Evolutionary conservation across 2,888 invertebrate species (phyloP).

Genomic region (Boloria selene): DNA sequence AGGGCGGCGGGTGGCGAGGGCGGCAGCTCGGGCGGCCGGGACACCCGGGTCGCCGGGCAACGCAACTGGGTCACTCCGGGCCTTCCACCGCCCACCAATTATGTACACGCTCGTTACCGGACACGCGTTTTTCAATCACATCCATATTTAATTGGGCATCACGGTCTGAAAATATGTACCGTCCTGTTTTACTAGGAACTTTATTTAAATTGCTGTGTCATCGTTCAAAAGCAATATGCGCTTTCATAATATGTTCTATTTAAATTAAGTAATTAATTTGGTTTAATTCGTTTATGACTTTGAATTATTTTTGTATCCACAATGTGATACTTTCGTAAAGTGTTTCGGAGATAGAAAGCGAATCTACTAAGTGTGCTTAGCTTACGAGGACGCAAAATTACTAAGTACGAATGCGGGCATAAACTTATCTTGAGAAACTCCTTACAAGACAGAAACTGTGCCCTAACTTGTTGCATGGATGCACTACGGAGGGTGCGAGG

Average conservation of each 20-base stretch:
- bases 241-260: slow-evolving; percentile 27
- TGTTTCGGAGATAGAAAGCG: slow-evolving; percentile 6
- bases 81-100: slow-evolving; percentile 78
- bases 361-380: background rate
- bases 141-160: slow-evolving; percentile 83
- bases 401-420: slow-evolving; percentile 42
- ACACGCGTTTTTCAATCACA: slow-evolving; percentile 83
- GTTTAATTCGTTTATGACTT: background rate
- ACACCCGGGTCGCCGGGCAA: slow-evolving; percentile 76
- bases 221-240: slow-evolving; percentile 36
- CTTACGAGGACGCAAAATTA: slow-evolving; percentile 15
- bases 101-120: slow-evolving; percentile 83
- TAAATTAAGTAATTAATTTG: slow-evolving; percentile 22
- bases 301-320: background rate
- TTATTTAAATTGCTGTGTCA: slow-evolving; percentile 46
- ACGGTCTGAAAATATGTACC: slow-evolving; percentile 78
- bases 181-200: slow-evolving; percentile 70
- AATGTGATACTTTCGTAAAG: background rate
- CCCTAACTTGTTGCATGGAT: slow-evolving; percentile 81
- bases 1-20: slow-evolving; percentile 49
- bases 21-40: slow-evolving; percentile 52
- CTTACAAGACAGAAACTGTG: slow-evolving; percentile 71
- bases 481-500: slow-evolving; percentile 69
- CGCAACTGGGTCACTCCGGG: slow-evolving; percentile 81
- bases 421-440: slow-evolving; percentile 60